Percentiles rank a stretch among this genome's conserved stretches.
Evolutionary conservation across 2,888 invertebrate genomes (phyloP).

Genomic region (Latrodectus hesperus): DNA sequence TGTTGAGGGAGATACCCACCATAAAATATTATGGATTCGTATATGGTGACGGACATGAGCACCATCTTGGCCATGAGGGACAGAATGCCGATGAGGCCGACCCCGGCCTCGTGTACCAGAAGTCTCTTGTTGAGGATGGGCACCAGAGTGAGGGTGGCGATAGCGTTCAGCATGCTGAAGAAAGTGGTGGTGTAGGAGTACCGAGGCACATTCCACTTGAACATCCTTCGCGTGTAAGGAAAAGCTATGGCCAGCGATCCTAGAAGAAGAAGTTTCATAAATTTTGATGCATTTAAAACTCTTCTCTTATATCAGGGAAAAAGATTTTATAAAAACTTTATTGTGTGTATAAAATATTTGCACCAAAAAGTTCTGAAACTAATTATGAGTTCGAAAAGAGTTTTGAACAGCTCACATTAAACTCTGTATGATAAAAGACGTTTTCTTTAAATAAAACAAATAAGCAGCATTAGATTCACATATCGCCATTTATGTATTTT

Average conservation of each 20-base stretch:
- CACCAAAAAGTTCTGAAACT: no score
- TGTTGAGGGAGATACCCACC: conserved; percentile 13
- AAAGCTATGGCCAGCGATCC: conserved; percentile 55
- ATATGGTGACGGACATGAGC: conserved; percentile 31
- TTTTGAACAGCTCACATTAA: no score
- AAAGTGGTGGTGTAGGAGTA: conserved; percentile 45
- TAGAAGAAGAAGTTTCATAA: conserved; percentile 5
- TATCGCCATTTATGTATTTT: no score
- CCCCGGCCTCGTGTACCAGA: conserved; percentile 57
- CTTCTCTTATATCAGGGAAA: no score
- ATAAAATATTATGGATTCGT: conserved; percentile 45
- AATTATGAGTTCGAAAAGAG: no score
- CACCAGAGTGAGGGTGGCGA: conserved; percentile 23
- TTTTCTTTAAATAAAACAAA: no score
- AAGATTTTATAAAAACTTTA: no score
- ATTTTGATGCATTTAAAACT: no score
- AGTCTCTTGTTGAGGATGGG: conserved; percentile 48
- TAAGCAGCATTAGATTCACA: no score
- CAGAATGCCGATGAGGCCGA: conserved; percentile 56
- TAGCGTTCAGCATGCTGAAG: conserved; percentile 45
- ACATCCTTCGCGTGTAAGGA: conserved; percentile 49
- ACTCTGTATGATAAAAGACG: no score
- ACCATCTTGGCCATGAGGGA: conserved; percentile 57
- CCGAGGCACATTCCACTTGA: conserved; percentile 56
- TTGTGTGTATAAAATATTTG: no score